Percentiles rank a stretch among this genome's conserved stretches.
These are phyloP conservation scores for Telmatherina bonti DNA, from an alignment of 2,797 vertebrate species.

Conservation along the genomic window DNA sequence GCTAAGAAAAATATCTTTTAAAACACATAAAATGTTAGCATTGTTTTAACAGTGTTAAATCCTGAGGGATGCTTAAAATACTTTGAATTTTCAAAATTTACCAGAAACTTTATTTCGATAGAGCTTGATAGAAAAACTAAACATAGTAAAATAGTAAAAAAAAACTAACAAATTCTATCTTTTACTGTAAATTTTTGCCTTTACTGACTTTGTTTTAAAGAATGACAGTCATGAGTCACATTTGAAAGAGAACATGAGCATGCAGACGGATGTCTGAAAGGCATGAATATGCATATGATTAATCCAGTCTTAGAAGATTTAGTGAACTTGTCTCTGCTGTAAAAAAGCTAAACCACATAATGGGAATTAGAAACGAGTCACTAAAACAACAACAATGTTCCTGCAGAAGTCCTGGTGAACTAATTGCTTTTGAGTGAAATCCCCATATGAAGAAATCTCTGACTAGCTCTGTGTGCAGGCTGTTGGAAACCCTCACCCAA, in stretches of 20 bases:
- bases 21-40: no score
- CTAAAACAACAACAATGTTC: conserved; percentile 16
- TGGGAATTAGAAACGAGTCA: not conserved
- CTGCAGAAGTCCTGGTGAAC: conserved; percentile 17
- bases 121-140: not conserved
- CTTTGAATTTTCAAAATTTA: no score
- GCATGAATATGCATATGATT: not conserved
- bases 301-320: not conserved
- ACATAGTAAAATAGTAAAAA: not conserved
- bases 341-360: not conserved
- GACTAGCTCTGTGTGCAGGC: conserved; percentile 19
- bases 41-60: not conserved
- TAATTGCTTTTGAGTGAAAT: conserved; percentile 16
- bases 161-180: not conserved
- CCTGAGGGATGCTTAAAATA: not conserved
- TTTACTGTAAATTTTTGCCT: not conserved
- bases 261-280: not conserved
- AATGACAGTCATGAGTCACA: not conserved
- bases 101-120: no score
- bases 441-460: conserved; percentile 34
- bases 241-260: not conserved
- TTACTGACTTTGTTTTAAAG: not conserved
- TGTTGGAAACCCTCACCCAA: conserved; percentile 16
- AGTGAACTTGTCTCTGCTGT: not conserved
- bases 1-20: no score